Evolutionary conservation across 2,888 invertebrate species (phyloP).

Genomic region (Epistrophella euchroma): DNA sequence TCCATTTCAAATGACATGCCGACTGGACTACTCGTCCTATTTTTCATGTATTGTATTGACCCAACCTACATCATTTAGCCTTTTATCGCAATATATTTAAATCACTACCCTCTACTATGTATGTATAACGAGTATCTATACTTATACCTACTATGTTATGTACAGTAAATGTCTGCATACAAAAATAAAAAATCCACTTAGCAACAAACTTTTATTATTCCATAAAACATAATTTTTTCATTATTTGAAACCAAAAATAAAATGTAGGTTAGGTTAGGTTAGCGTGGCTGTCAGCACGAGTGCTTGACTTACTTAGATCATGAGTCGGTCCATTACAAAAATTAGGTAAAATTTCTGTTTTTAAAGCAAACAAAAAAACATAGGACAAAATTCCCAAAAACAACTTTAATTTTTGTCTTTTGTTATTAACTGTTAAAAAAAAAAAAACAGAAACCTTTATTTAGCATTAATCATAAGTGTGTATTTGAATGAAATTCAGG

Average conservation of each 20-base stretch:
- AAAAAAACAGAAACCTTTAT: background rate
- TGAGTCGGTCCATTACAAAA: no score
- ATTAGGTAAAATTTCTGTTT: background rate
- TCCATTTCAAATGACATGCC: no score
- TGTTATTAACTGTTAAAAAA: slow-evolving; percentile 9
- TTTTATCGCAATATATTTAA: no score
- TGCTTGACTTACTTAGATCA: no score
- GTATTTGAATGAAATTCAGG: background rate
- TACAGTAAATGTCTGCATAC: background rate
- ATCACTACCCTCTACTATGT: background rate
- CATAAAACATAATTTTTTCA: background rate
- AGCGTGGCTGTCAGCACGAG: no score
- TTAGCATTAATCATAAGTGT: slow-evolving; percentile 21
- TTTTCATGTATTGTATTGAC: no score
- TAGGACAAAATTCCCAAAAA: background rate
- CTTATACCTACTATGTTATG: no score
- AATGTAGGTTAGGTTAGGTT: no score
- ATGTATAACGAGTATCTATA: background rate
- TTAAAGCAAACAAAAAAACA: background rate
- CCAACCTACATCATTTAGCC: no score
- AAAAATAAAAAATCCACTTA: background rate
- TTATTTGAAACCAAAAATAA: no score
- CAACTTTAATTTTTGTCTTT: background rate
- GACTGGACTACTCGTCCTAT: no score
- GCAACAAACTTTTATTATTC: no score